phyloP scores from a whole-genome alignment of 2,113 vertebrate species.

The Phalacrocorax brasilianus region DNA sequence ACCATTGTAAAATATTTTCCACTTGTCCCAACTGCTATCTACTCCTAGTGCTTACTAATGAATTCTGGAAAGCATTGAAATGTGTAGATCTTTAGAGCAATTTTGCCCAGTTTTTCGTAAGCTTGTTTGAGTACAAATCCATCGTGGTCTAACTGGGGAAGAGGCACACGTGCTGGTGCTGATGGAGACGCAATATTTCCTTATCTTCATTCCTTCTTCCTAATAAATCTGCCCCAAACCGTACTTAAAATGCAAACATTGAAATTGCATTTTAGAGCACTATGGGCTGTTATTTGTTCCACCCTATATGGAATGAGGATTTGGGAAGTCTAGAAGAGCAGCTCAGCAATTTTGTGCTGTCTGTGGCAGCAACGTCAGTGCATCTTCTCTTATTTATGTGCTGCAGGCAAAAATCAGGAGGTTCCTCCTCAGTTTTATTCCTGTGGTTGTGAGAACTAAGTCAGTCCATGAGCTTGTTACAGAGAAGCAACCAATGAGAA shows the following conservation, averaged over 20 bases:
- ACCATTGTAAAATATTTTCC: background rate
- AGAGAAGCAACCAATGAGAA: background rate
- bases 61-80: background rate
- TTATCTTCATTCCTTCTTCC: background rate
- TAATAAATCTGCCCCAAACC: background rate
- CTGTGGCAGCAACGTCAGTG: background rate
- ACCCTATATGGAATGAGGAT: background rate
- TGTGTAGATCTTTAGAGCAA: background rate
- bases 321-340: background rate
- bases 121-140: background rate
- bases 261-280: background rate
- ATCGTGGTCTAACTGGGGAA: accelerated
- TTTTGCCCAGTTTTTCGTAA: background rate
- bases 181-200: background rate
- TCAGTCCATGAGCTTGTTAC: background rate
- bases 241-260: background rate
- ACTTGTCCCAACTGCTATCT: background rate
- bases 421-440: background rate
- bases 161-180: background rate
- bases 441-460: background rate
- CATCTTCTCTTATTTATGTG: background rate
- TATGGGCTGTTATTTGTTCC: background rate
- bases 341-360: background rate
- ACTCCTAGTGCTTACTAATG: background rate
- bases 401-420: background rate